Evolutionary conservation across 2,888 invertebrate species (phyloP), one percentile per base, ranked within the genome.

Genomic region (Melinaea marsaeus): DNA sequence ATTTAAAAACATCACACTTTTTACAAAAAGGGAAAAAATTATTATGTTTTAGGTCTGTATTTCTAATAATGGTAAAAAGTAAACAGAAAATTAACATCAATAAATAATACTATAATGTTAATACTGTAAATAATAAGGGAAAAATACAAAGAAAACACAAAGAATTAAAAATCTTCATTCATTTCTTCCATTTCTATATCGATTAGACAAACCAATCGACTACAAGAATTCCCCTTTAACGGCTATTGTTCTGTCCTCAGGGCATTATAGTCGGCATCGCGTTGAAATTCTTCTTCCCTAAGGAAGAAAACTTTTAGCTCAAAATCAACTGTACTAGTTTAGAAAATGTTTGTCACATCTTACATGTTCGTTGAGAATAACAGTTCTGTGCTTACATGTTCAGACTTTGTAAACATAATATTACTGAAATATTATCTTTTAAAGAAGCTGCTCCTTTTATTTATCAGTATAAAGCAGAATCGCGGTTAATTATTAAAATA

Each of bases 121-220:
- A 22, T 22, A 22, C 22, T 22, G 22, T 22, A 22, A 22, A 22
- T 22, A 22, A 22, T 22, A 22, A 22, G 22, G 22, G 22, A 22
- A 22, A 22, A 22, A 22, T n/a, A n/a, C n/a, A n/a, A n/a, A n/a
- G n/a, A n/a, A n/a, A n/a, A 22, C 22, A 22, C 22, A 42, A 42
- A 42, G 7, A 42, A 9, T 42, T 9, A 42, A 42, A 42, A 42
- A 42, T 9, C 42, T 3, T 3, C 42, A 42, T 42, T 9, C 42
- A 37, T 37, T 37, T 2, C 6, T 9, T 42, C 42, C 7, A 3
- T 42, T 22, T 11, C 6, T 32, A 51, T 32, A 61, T 42, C 47
- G 48, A 37, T 47, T 37, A 57, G 65, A 57, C 61, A 61, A 65
- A 63, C 60, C 63, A 65, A 67, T 65, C 62, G 65, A 65, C 60